These are phyloP conservation scores for Malurus alboscapulatus DNA, from an alignment of 2,113 vertebrate genomes.

Conservation along the genomic window DNA sequence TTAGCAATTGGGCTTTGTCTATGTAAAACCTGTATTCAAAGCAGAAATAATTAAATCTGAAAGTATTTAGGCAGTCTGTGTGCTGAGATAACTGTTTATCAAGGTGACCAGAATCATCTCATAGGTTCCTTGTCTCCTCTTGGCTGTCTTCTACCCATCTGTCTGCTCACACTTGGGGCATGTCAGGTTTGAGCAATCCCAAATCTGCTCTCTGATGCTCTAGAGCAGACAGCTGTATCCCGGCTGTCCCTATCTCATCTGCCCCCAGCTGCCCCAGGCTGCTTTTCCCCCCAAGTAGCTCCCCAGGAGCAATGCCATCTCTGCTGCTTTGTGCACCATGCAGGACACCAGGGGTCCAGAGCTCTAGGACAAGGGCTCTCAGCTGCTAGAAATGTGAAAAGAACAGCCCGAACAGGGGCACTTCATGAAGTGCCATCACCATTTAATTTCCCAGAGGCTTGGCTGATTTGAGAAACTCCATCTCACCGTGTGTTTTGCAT, in stretches of 20 bases:
- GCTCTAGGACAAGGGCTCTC: background rate
- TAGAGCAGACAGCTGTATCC: background rate
- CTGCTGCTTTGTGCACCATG: background rate
- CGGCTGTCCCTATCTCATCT: background rate
- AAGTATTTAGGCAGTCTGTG: background rate
- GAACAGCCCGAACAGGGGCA: background rate
- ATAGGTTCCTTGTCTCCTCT: background rate
- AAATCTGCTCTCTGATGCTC: background rate
- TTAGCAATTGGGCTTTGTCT: background rate
- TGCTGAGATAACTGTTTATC: background rate
- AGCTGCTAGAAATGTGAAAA: background rate
- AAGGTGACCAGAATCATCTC: background rate
- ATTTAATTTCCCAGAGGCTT: constrained; percentile 14
- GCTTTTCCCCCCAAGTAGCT: accelerated
- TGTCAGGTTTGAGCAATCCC: background rate
- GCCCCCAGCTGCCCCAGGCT: background rate
- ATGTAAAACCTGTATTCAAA: background rate
- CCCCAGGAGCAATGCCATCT: accelerated
- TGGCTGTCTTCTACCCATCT: background rate
- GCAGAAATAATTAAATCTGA: background rate
- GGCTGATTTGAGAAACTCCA: background rate
- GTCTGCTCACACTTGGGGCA: background rate
- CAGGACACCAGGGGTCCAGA: accelerated
- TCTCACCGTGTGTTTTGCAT: background rate
- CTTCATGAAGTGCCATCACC: background rate